phyloP scores from a whole-genome alignment of 2,113 vertebrate genomes.

The Meleagris gallopavo region DNA sequence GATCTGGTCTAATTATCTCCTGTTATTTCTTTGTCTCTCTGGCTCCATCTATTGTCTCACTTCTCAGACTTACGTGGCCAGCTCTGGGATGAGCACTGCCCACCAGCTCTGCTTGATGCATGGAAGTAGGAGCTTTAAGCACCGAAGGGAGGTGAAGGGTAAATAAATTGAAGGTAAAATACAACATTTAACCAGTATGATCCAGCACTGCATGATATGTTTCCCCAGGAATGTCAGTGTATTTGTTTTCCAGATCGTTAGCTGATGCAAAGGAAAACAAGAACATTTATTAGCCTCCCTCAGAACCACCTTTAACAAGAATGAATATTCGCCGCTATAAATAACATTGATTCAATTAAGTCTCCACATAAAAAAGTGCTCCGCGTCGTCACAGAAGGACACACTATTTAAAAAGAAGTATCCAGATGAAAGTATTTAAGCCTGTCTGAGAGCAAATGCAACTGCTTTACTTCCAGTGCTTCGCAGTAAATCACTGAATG shows the following conservation, averaged over 20 bases:
- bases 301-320: slow-evolving; percentile 60
- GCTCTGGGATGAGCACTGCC: neutral
- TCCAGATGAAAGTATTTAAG: slow-evolving; percentile 5
- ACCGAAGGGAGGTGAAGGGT: neutral
- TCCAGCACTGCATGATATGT: neutral
- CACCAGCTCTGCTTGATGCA: neutral
- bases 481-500: slow-evolving; percentile 14
- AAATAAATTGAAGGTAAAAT: slow-evolving; percentile 47
- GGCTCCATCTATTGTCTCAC: slow-evolving; percentile 58
- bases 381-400: neutral
- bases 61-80: neutral
- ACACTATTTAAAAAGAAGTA: slow-evolving; percentile 24
- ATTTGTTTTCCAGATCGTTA: slow-evolving; percentile 62
- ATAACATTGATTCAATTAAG: slow-evolving; percentile 66
- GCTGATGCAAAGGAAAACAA: slow-evolving; percentile 29
- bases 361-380: slow-evolving; percentile 51
- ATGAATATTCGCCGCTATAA: slow-evolving; percentile 61
- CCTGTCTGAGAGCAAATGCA: neutral
- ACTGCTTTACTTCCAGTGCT: neutral
- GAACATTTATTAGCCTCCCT: slow-evolving; percentile 57
- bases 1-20: neutral
- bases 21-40: slow-evolving; percentile 53
- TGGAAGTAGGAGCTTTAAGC: neutral
- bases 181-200: neutral
- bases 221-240: slow-evolving; percentile 2